These are phyloP conservation scores for Pangasius djambal DNA, from an alignment of 2,797 vertebrate species.

Conservation along the genomic window DNA sequence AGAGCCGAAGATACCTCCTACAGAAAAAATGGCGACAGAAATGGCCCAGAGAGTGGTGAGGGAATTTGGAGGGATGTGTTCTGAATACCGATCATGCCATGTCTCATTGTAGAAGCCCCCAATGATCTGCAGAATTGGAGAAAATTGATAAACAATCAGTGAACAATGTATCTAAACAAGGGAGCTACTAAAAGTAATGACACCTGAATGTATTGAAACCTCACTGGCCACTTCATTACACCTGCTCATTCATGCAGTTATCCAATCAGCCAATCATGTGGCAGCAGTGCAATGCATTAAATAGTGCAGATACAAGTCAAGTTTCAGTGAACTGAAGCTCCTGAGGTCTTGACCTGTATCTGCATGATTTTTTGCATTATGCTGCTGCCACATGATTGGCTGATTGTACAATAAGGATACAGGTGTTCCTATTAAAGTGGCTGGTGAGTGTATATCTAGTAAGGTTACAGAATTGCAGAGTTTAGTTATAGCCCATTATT, in stretches of 20 bases:
- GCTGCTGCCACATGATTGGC: too few relatives aligned
- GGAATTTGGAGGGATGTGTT: constrained; percentile 70
- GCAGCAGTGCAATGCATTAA: neutral
- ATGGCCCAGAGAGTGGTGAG: constrained; percentile 92
- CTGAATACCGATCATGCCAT: constrained; percentile 79
- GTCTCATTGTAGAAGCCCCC: constrained; percentile 91
- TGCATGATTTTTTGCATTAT: neutral
- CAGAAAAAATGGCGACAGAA: constrained; percentile 93
- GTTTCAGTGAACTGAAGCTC: neutral
- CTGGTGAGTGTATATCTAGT: neutral
- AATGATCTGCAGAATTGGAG: constrained; percentile 79
- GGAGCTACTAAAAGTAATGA: neutral
- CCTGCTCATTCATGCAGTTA: neutral
- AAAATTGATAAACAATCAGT: constrained; percentile 10
- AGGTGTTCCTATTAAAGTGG: neutral
- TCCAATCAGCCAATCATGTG: neutral
- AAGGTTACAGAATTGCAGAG: neutral
- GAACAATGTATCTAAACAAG: neutral
- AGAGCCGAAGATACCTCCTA: constrained; percentile 92
- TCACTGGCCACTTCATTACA: neutral
- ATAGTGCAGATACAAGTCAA: neutral
- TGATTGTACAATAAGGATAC: neutral
- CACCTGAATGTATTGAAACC: neutral
- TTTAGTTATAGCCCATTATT: neutral
- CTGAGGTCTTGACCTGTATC: neutral